Percentiles rank a stretch among this genome's conserved stretches.
Conservation (phyloP, 2,113 vertebrate genomes). For the Chlorodrepanis virens region DNA sequence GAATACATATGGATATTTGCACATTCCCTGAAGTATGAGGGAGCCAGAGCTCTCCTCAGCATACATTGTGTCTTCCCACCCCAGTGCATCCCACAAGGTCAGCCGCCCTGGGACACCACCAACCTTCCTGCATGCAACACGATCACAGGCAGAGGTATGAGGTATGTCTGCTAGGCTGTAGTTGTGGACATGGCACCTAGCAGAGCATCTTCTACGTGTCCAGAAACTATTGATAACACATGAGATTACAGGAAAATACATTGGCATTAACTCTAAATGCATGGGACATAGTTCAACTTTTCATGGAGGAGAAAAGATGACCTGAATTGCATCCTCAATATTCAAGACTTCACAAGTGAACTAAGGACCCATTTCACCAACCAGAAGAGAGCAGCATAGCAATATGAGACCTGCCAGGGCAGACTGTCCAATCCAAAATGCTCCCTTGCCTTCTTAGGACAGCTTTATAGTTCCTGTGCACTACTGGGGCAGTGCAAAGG, state of each 20-base stretch:
- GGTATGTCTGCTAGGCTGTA: not conserved
- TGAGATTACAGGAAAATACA: not conserved
- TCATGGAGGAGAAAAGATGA: not conserved
- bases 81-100: accelerated
- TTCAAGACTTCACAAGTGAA: not conserved
- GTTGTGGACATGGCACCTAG: not conserved
- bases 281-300: not conserved
- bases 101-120: not conserved
- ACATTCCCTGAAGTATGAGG: not conserved
- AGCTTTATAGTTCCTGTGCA: not conserved
- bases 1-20: not conserved
- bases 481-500: not conserved
- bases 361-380: not conserved
- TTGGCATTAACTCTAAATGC: not conserved
- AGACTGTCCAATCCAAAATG: not conserved
- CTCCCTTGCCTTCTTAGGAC: not conserved
- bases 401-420: not conserved
- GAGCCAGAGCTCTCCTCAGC: not conserved
- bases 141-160: not conserved
- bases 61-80: not conserved
- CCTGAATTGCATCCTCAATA: not conserved
- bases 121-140: accelerated
- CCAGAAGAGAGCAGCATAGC: not conserved
- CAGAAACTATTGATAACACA: not conserved
- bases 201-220: not conserved